Evolutionary conservation across 2,888 invertebrate species (phyloP), one percentile per base, ranked within the genome.

Genomic region (Theretra japonica): DNA sequence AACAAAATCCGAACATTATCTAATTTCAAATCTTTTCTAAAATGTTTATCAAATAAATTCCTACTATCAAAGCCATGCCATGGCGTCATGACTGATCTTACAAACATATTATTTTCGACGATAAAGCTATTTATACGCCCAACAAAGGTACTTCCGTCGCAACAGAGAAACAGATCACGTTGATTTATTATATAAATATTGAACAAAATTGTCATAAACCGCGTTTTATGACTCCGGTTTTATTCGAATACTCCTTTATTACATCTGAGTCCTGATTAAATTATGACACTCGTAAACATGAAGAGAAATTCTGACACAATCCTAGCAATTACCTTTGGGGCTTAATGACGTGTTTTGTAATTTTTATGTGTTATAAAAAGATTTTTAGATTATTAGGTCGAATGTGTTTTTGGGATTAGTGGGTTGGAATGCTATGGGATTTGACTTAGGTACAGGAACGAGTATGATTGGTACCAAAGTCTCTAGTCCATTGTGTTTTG

Each of bases 181-280:
- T 87, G 89, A 90, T 91, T 90, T 91, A 91, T 83, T 82, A 83
- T 79, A 83, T 84, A 89, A 90, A 91, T 88, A 88, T 90, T 89
- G 87, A 84, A 91, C 87, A 82, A 84, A 89, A 88, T 90, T 89
- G 88, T 91, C 90, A 86, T 91, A 90, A 91, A 90, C 75, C 79
- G 76, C 76, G 75, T 74, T 89, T 90, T 90, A 91, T 85, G 81
- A 82, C 73, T 68, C 73, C 75, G 81, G 80, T 80, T 85, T 83
- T 84, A 86, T 87, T 85, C 80, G 76, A 86, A 84, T 79, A 82
- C 83, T 82, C 83, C 73, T 71, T 78, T 76, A 83, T 86, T 86
- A 86, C 86, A 87, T 86, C 86, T 83, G 86, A 84, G 86, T 84
- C 81, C 82, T 86, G 87, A 90, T 88, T 87, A 88, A 88, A 84